Base-by-base conservation (phyloP, 2,888 invertebrate genomes). In the Meghimatium bilineatum region DNA sequence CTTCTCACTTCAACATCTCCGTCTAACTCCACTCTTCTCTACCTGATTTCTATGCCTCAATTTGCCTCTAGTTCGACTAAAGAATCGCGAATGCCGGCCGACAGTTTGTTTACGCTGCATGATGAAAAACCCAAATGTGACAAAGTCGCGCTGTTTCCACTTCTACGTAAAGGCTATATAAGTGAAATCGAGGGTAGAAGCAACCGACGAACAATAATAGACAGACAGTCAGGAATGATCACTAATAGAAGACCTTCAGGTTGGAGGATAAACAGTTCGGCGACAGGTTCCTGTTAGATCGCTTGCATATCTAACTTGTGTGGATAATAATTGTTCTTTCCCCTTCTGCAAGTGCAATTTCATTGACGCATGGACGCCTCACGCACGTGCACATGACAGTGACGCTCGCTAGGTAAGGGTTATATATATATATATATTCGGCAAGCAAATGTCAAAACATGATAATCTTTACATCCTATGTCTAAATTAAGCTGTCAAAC, bases 71-170 rank as follows among this genome's bases (percentile, higher is more conserved):
- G 56, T 49, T 26, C 38, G 77, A 29, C 36, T 34, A 23, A 63
- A 67, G 44, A 67, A 44, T 67, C 67, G 44, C 63, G 79, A 69
- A 67, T 79, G 32, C 67, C 20, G 38, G 26, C 67, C 23, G 49
- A 49, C 79, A 69, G 79, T 79, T 79, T 79, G 49, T 79, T 79
- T 79, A 79, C 49, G 44, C 36, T 67, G n/a, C n/a, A n/a, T n/a
- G 49, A 29, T 32, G 79, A 79, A 67, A 79, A 29, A 26, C 38
- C 38, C 29, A 38, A 38, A 67, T 66, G 66, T 79, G 79, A 66
- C 67, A 79, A 67, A 79, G 67, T 60, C 49, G 23, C 49, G 69
- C 67, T 79, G 79, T 79, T 79, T 79, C 79, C 79, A 79, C 67
- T 79, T 69, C 67, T 6, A 44, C 23, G 44, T 52, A 67, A 63